Conservation (phyloP, 2,797 vertebrate species). For the Crenuchus spilurus region DNA sequence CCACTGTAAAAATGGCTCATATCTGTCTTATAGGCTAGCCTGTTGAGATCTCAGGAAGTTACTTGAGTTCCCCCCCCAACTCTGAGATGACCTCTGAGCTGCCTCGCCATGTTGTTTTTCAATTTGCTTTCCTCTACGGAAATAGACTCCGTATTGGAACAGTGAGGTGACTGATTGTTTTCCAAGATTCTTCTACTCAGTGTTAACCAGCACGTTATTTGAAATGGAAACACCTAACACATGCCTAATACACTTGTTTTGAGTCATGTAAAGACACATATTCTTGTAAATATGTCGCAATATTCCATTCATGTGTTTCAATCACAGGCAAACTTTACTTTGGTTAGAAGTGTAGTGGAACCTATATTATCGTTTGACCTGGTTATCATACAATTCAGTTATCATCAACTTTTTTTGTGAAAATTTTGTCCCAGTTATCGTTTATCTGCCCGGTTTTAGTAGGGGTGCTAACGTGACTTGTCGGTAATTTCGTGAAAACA, state of each 20-base stretch:
- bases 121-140: slow-evolving; percentile 55
- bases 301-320: no score
- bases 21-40: not conserved
- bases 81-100: slow-evolving; percentile 38
- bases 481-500: no score
- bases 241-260: not conserved
- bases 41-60: slow-evolving; percentile 25
- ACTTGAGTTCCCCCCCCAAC: slow-evolving; percentile 24
- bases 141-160: slow-evolving; percentile 52
- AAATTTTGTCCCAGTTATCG: no score
- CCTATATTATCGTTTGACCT: no score
- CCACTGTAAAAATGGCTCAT: slow-evolving; percentile 2
- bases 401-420: no score
- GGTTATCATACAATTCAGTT: no score
- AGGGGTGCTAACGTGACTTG: no score
- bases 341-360: no score
- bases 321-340: not conserved
- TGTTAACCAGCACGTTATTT: not conserved
- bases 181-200: slow-evolving; percentile 42
- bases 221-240: not conserved
- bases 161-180: slow-evolving; percentile 56
- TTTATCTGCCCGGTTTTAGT: no score
- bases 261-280: not conserved
- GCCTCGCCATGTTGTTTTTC: slow-evolving; percentile 40
- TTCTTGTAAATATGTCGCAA: not conserved